Evolutionary conservation across 2,113 vertebrate genomes (phyloP), one percentile per base, ranked within the genome.

Genomic region (Hypomesus transpacificus): DNA sequence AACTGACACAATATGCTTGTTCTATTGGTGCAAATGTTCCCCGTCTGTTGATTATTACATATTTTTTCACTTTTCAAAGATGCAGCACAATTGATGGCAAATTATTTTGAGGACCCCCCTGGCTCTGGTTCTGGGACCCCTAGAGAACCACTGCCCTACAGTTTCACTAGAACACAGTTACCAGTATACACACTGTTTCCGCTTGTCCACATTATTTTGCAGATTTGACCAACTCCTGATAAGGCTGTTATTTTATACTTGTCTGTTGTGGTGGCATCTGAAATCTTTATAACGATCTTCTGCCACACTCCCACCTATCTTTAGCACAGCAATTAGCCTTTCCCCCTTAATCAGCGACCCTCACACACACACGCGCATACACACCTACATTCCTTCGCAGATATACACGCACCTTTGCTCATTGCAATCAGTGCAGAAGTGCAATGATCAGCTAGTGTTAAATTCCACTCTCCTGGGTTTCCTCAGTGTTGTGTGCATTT

Each of bases 401-500:
- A 17, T 9, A 22, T 17, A 26, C 65, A 21, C 60, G 62, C 52
- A 66, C 22, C 57, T 31, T 20, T 56, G 65, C 21, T 58, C 53
- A 3, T 59, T 34, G n/a, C 24, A 76, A 46, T 76, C n/a, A 16
- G 39, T 22, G 60, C 73, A 81, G 66, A 82, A 81, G 60, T 77
- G 72, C 3, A 52, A 28, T 56, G 60, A 85, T 86, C 53, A 65
- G 74, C n/a, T 54, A 58, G 31, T 26, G 21, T 66, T 65, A 0
- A 63, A 34, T 67, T 3, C 57, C 20, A 68, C 70, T 65, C 64
- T 76, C 64, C 62, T 71, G 71, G 67, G 59, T 75, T 83, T 79
- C 22, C 51, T 75, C 67, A 65, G 18, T 26, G 18, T 61, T 65
- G 67, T 66, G 17, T 77, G 77, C 58, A 75, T 82, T 77, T 82